phyloP scores from a whole-genome alignment of 1,140 invertebrate genomes.

The Pseudoatta argentina region DNA sequence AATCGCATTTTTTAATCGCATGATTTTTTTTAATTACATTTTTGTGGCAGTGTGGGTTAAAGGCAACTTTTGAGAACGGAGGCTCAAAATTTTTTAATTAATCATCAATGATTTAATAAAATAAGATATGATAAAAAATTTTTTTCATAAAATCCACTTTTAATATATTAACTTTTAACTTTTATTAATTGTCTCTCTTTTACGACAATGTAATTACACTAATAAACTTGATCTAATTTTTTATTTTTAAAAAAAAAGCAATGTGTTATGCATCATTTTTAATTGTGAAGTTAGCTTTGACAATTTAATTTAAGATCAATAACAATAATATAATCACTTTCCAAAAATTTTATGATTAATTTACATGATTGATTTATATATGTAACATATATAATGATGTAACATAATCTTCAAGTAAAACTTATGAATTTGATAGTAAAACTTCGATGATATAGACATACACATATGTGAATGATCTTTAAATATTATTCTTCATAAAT shows the following conservation, averaged over 20 bases:
- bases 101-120: constrained; percentile 17
- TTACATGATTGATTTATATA: not conserved
- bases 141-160: not conserved
- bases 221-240: constrained; percentile 1
- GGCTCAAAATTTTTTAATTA: not conserved
- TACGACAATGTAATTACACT: not conserved
- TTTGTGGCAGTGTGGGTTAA: constrained; percentile 49
- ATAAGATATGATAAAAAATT: not conserved
- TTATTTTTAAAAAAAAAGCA: not conserved
- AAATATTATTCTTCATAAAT: no score
- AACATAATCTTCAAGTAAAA: constrained; percentile 16
- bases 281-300: not conserved
- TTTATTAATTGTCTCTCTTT: not conserved
- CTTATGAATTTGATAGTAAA: not conserved
- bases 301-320: no score
- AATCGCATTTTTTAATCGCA: not conserved
- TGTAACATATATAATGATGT: not conserved
- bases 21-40: constrained; percentile 1
- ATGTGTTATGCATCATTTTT: not conserved
- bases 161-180: not conserved
- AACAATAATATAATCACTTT: not conserved
- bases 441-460: not conserved
- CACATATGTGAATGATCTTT: not conserved
- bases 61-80: constrained; percentile 57
- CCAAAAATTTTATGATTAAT: constrained; percentile 20